Evolutionary conservation across 2,888 invertebrate species (phyloP), one percentile per base, ranked within the genome.

Genomic region (Cheiracanthium punctorium): DNA sequence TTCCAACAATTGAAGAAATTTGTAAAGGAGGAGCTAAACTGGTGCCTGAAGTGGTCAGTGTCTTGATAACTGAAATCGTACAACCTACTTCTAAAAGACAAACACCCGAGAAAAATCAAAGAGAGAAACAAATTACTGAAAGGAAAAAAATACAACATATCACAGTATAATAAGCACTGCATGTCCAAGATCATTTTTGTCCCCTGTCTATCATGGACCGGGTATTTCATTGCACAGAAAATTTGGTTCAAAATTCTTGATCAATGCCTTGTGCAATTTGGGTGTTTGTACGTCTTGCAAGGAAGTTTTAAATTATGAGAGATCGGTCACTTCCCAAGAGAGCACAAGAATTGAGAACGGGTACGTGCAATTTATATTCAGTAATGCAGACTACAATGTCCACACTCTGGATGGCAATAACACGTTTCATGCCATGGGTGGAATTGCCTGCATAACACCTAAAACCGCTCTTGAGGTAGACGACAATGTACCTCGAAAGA

Each of bases 351-450:
- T 65, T 8, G 33, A 69, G 0, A 1, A 69, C 0, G 69, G 33
- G 4, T 69, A n/a, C 28, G 17, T 33, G 7, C 33, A 69, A 33
- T 69, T 32, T 69, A 33, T 69, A 33, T 69, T 69, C 33, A n/a
- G 33, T 10, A 69, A 69, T 33, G 69, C 69, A 8, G 69, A 69
- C 20, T 32, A n/a, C n/a, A 69, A 69, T n/a, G 10, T 33, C 20
- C 32, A 33, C 14, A 33, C 33, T n/a, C 7, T 69, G 7, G 69
- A 69, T 20, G 33, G 69, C 28, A 32, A n/a, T 20, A 69, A 69
- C n/a, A 69, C 69, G 2, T 69, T 69, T 20, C 69, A 69, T 20
- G 69, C 37, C 0, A 69, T 69, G 69, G 69, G n/a, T 1, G 32
- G 69, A 33, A 69, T 69, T 20, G 20, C 69, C 0, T 28, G 33